Evolutionary conservation across 1,140 invertebrate species (phyloP).

Genomic region (Scaptomyza graminum): DNA sequence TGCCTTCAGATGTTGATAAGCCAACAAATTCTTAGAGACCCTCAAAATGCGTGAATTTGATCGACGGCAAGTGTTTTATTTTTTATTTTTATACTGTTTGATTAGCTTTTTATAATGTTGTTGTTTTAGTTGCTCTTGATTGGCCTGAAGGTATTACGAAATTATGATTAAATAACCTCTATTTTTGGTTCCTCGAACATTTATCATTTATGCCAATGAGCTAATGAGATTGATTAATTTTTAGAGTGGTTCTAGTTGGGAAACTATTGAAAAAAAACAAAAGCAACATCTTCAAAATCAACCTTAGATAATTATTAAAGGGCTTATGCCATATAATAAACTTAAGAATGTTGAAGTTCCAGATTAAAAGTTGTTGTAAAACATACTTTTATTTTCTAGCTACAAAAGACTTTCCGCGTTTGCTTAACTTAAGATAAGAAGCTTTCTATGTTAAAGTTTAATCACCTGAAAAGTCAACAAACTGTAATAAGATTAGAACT

Average conservation of each 20-base stretch:
- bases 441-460: neutral
- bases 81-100: constrained; percentile 10
- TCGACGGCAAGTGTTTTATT: neutral
- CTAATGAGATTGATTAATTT: constrained; percentile 4
- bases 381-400: too few species aligned
- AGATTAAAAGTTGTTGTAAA: too few species aligned
- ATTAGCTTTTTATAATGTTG: constrained; percentile 34
- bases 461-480: neutral
- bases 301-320: too few species aligned
- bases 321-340: too few species aligned
- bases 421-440: neutral
- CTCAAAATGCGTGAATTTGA: neutral
- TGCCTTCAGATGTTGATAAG: constrained; percentile 28
- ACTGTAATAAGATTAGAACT: neutral
- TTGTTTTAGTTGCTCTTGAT: neutral
- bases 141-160: constrained; percentile 29
- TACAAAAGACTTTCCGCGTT: too few species aligned
- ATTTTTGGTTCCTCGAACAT: neutral
- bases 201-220: constrained; percentile 29
- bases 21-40: neutral
- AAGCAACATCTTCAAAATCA: too few species aligned
- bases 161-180: constrained; percentile 22
- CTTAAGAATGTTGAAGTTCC: too few species aligned
- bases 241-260: too few species aligned
- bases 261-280: too few species aligned